phyloP scores from a whole-genome alignment of 2,113 vertebrate species.

The Polypterus bichir region DNA sequence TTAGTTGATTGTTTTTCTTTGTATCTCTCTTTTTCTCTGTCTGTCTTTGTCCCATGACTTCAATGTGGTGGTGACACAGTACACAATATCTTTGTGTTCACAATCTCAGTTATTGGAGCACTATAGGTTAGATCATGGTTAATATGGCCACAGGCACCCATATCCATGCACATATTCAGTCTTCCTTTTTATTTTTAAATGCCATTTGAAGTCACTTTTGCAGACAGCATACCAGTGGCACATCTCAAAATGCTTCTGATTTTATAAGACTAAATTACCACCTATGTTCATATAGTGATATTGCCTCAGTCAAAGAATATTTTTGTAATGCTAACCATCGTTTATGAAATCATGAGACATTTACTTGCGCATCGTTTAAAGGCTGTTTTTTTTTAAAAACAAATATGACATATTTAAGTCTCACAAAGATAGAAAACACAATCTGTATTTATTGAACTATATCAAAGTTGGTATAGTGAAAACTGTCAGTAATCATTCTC shows the following conservation, averaged over 20 bases:
- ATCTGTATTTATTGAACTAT: slow-evolving; percentile 6
- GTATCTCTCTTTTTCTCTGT: no score
- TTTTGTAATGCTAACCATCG: slow-evolving; percentile 19
- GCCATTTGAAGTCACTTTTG: slow-evolving; percentile 2
- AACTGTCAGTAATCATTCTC: not conserved
- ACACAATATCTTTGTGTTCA: no score
- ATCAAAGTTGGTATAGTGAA: slow-evolving; percentile 11
- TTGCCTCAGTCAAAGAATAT: slow-evolving; percentile 13
- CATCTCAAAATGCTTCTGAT: not conserved
- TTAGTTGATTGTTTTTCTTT: no score
- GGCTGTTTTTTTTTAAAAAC: slow-evolving; percentile 19
- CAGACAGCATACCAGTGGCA: slow-evolving; percentile 3
- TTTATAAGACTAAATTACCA: not conserved
- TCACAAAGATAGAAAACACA: slow-evolving; percentile 11
- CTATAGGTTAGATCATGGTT: slow-evolving; percentile 4
- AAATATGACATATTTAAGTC: slow-evolving; percentile 20
- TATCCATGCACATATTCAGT: slow-evolving; percentile 5
- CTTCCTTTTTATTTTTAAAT: slow-evolving; percentile 7
- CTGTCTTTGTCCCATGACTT: no score
- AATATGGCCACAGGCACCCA: slow-evolving; percentile 3
- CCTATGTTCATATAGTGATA: not conserved
- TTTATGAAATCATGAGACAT: slow-evolving; percentile 15
- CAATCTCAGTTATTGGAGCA: no score
- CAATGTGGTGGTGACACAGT: no score
- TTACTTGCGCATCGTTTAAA: slow-evolving; percentile 22